These are phyloP conservation scores for Thereva unica DNA, from an alignment of 2,888 invertebrate genomes.

Conservation along the genomic window DNA sequence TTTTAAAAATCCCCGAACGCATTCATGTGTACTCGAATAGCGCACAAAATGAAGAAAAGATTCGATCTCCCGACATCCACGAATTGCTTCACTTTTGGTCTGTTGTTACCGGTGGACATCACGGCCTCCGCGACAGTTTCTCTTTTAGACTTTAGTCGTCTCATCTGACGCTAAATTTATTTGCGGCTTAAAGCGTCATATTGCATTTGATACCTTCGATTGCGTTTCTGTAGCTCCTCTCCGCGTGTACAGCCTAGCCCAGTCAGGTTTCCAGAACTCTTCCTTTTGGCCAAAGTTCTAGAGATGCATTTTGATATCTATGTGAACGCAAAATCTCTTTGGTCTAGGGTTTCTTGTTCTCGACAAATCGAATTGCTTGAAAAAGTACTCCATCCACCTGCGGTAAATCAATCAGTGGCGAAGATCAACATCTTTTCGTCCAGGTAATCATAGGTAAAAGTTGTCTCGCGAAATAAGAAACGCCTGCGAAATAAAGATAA, in stretches of 20 bases:
- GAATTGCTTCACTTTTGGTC: neutral
- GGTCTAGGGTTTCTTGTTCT: slow-evolving; percentile 10
- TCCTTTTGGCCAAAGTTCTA: slow-evolving; percentile 30
- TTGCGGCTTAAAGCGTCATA: slow-evolving; percentile 44
- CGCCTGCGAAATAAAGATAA: slow-evolving; percentile 26
- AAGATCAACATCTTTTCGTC: slow-evolving; percentile 25
- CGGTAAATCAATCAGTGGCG: slow-evolving; percentile 32
- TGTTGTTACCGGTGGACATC: slow-evolving; percentile 35
- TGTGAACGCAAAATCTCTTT: slow-evolving; percentile 20
- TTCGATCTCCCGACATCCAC: too few species aligned
- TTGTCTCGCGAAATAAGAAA: slow-evolving; percentile 34
- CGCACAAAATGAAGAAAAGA: too few species aligned
- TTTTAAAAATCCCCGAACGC: too few species aligned
- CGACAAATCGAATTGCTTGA: slow-evolving; percentile 6
- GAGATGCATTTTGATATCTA: slow-evolving; percentile 26
- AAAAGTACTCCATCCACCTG: slow-evolving; percentile 24
- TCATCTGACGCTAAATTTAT: slow-evolving; percentile 26
- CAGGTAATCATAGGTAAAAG: slow-evolving; percentile 24
- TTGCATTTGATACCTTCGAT: slow-evolving; percentile 44
- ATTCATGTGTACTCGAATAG: too few species aligned
- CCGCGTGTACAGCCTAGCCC: slow-evolving; percentile 27
- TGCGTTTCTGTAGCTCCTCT: slow-evolving; percentile 42
- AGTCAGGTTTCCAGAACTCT: slow-evolving; percentile 30
- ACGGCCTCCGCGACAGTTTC: slow-evolving; percentile 40
- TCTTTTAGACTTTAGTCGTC: slow-evolving; percentile 37